Evolutionary conservation across 2,113 vertebrate species (phyloP), one percentile per base, ranked within the genome.

Genomic region (Bubalus kerabau): DNA sequence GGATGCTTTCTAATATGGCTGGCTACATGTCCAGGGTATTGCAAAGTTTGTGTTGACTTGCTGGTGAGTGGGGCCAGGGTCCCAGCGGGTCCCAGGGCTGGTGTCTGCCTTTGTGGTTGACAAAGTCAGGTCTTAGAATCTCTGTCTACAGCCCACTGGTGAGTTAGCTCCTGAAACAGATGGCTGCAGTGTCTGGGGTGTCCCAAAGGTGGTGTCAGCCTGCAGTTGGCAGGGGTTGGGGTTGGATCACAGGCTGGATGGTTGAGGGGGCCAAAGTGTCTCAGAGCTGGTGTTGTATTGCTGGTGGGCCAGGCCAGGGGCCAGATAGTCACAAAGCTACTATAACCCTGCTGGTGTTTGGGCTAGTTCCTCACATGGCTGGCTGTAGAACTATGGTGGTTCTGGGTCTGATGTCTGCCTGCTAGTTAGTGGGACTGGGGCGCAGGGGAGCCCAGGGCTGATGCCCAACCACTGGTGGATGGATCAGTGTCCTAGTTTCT

Each of bases 211-310:
- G 28, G 28, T 81, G 46, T 81, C 26, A 81, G 78, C 28, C 16
- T 21, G 1, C 28, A 50, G 13, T 10, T 32, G 5, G 7, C 0
- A 2, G 17, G 30, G 16, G 9, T 1, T 19, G 46, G 5, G 9
- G 16, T 17, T 50, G 78, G 46, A 50, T 32, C 46, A 81, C 28
- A 81, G 8, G 28, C 26, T 81, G 30, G 2, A 19, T 81, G 46
- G 46, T 8, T 50, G 78, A 81, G 78, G 28, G 46, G 17, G 28
- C 78, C 15, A 50, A 50, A 30, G 16, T 81, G 16, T 81, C 46
- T 50, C 46, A 50, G 46, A 81, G 28, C 28, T 19, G 78, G 28
- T 30, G 15, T 17, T 48, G 26, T 50, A 28, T 23, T 80, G 26
- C 15, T 80, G 26, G 43, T 28, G 43, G 26, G 14, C 14, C 24